phyloP scores from a whole-genome alignment of 2,888 invertebrate species.

The Lagria hirta region DNA sequence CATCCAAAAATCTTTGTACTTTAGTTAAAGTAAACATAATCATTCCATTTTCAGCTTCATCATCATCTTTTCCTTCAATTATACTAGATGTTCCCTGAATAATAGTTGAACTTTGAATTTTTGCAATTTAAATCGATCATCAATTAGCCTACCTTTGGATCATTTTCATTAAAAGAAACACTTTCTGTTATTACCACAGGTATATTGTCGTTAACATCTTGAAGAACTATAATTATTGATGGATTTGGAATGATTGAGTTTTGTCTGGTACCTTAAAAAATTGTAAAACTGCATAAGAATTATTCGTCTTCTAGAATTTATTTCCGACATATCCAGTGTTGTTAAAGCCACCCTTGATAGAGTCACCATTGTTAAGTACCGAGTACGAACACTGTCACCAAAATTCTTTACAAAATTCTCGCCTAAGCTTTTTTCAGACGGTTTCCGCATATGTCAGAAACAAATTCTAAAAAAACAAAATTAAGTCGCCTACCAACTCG shows the following conservation, averaged over 20 bases:
- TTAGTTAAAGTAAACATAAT: conserved; percentile 44
- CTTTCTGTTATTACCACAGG: conserved; percentile 50
- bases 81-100: conserved; percentile 6
- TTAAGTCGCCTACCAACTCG: conserved; percentile 24
- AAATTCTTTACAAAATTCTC: no score
- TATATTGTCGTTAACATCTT: conserved; percentile 65
- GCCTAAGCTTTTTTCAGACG: no score
- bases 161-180: conserved; percentile 16
- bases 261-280: conserved; percentile 2
- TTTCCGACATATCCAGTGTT: no score
- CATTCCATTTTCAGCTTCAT: conserved; percentile 59
- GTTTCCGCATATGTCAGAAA: conserved; percentile 45
- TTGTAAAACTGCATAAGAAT: no score
- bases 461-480: not conserved
- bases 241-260: conserved; percentile 23
- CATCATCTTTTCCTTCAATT: conserved; percentile 35
- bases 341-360: no score
- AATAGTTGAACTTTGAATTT: not conserved
- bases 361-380: no score
- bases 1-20: conserved; percentile 23
- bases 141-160: not conserved
- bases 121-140: not conserved
- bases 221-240: conserved; percentile 55
- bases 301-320: no score
- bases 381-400: no score